Base-by-base conservation (phyloP, 2,888 invertebrate species). In the Lithophane semibrunnea region DNA sequence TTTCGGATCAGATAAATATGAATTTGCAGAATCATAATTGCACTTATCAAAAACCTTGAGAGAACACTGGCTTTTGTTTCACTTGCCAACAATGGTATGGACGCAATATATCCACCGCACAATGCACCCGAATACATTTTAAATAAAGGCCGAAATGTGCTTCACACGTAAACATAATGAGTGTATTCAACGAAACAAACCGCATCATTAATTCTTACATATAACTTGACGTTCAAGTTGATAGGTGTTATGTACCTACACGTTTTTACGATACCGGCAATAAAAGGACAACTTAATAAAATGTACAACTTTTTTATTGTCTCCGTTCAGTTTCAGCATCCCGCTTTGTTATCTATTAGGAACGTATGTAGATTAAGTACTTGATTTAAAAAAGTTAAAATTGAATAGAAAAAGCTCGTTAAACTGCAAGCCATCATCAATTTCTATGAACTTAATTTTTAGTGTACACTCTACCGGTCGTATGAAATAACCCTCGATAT, bases 21-120 rank as follows among this genome's bases (percentile, higher is more conserved):
- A 87, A 84, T 90, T 89, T 90, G 88, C 89, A 88, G 88, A 91
- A 90, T 90, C 89, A 91, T 91, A 92, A 92, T 92, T 92, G 89
- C 91, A 88, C 85, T 88, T 91, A 92, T 92, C 91, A 89, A 86
- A 88, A 87, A 90, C 92, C 93, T 92, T 91, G 90, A 83, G 92
- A 91, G 91, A 92, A 92, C 88, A 83, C 75, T 84, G 86, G 88
- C 91, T 92, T 93, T 93, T 94, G 93, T 92, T 91, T 90, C 80
- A 80, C 81, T 85, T 80, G 82, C 82, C 86, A 92, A 93, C 93
- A 93, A 93, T 93, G 86, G 92, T 83, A 76, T 77, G 82, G 81
- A 85, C 87, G 87, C 86, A 90, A 90, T 89, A 86, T 85, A 86
- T 81, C 81, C 76, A 69, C 76, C 58, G 78, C 83, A 92, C 92